These are phyloP conservation scores for Ardeotis arabs DNA, from an alignment of 2,113 vertebrate genomes.

Conservation along the genomic window DNA sequence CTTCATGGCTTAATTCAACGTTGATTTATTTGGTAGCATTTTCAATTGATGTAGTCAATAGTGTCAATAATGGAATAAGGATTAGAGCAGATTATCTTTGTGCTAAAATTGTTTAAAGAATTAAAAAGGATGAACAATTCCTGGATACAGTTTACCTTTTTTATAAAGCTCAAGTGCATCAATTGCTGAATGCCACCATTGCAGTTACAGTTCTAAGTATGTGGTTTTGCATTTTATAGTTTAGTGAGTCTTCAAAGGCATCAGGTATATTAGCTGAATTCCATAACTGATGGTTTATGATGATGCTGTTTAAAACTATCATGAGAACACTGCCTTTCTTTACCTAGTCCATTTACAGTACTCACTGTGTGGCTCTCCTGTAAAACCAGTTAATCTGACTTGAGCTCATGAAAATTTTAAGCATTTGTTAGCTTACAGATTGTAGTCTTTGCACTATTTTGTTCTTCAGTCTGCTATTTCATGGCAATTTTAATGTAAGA, in stretches of 20 bases:
- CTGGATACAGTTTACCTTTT: background rate
- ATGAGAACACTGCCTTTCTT: background rate
- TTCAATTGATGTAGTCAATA: constrained; percentile 60
- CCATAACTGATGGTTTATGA: background rate
- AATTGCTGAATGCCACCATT: background rate
- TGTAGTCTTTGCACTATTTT: background rate
- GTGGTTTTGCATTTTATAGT: background rate
- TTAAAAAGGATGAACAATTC: constrained; percentile 13
- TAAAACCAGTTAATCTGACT: background rate
- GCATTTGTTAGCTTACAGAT: background rate
- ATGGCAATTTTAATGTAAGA: constrained; percentile 53
- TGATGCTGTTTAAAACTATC: background rate
- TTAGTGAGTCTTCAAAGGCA: background rate
- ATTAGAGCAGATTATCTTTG: constrained; percentile 73
- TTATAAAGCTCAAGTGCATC: background rate
- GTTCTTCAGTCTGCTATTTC: constrained; percentile 26
- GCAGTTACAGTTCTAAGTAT: background rate
- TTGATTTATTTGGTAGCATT: constrained; percentile 74
- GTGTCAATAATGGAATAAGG: constrained; percentile 71
- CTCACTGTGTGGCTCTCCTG: background rate
- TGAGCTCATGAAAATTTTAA: background rate
- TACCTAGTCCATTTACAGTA: background rate
- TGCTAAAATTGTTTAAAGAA: constrained; percentile 61
- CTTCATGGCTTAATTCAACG: constrained; percentile 68
- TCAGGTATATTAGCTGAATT: background rate